Percentiles rank a stretch among this genome's conserved stretches.
Conservation (phyloP, 2,113 vertebrate species). For the Marmota flaviventris region DNA sequence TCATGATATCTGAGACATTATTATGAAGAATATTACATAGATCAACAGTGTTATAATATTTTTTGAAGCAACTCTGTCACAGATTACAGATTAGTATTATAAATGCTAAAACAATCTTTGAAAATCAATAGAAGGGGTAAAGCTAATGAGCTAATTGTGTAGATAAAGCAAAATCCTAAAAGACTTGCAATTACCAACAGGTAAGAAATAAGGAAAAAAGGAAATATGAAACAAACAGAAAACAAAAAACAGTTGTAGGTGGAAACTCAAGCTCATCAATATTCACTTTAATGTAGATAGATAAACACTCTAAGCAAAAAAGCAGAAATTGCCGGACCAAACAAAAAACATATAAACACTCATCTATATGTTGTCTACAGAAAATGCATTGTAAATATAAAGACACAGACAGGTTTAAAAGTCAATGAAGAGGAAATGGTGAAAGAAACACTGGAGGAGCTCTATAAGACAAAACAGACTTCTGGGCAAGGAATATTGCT, state of each 20-base stretch:
- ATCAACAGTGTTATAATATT: neutral
- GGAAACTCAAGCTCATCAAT: neutral
- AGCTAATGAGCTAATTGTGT: neutral
- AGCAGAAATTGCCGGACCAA: neutral
- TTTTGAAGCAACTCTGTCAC: neutral
- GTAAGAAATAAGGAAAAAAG: neutral
- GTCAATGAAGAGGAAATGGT: neutral
- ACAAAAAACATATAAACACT: neutral
- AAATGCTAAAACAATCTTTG: neutral
- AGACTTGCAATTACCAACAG: neutral
- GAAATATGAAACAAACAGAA: neutral
- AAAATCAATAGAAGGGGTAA: neutral
- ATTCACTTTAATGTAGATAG: neutral
- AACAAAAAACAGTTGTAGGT: neutral
- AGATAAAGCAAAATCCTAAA: neutral
- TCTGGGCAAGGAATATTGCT: neutral
- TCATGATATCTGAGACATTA: neutral
- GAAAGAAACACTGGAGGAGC: neutral
- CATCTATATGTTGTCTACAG: neutral
- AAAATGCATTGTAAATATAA: neutral
- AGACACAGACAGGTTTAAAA: neutral
- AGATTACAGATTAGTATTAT: neutral
- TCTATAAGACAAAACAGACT: neutral
- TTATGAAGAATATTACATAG: neutral
- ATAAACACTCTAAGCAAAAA: neutral